These are phyloP conservation scores for Pseudanteris insignis DNA, from an alignment of 2,888 invertebrate genomes.

Conservation along the genomic window DNA sequence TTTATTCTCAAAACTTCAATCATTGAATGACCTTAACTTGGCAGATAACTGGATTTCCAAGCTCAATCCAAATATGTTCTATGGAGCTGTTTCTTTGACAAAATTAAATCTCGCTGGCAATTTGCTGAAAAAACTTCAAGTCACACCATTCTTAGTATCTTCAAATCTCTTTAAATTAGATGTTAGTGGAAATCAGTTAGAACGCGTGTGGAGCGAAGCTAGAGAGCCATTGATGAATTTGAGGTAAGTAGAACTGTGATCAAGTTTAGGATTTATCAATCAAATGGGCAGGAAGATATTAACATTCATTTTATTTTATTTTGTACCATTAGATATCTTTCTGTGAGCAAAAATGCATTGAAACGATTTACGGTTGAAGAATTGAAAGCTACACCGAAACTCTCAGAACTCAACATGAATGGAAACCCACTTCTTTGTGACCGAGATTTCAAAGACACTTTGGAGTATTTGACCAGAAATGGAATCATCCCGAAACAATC, in stretches of 20 bases:
- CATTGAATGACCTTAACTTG: conserved; percentile 76
- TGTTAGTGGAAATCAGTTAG: conserved; percentile 75
- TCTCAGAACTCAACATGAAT: conserved; percentile 72
- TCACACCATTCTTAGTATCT: conserved; percentile 74
- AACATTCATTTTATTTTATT: too few species aligned
- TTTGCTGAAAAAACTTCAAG: conserved; percentile 74
- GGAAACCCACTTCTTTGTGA: conserved; percentile 77
- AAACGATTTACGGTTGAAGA: conserved; percentile 70
- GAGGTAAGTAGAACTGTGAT: conserved; percentile 53
- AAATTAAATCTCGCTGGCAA: conserved; percentile 79
- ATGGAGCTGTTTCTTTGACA: conserved; percentile 73
- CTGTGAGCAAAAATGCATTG: conserved; percentile 58
- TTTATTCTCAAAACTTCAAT: conserved; percentile 67
- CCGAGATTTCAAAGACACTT: conserved; percentile 74
- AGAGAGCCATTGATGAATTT: conserved; percentile 56
- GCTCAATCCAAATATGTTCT: conserved; percentile 73
- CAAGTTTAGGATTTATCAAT: too few species aligned
- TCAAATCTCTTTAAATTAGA: conserved; percentile 74
- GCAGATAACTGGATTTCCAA: conserved; percentile 75
- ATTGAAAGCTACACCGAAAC: conserved; percentile 70
- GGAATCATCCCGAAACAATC: conserved; percentile 70
- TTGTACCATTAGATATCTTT: conserved; percentile 59
- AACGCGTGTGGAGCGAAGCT: conserved; percentile 73
- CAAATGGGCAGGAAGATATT: too few species aligned
- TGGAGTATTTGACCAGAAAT: conserved; percentile 72